These are phyloP conservation scores for Amblyornis subalaris DNA, from an alignment of 2,113 vertebrate genomes.

Conservation along the genomic window DNA sequence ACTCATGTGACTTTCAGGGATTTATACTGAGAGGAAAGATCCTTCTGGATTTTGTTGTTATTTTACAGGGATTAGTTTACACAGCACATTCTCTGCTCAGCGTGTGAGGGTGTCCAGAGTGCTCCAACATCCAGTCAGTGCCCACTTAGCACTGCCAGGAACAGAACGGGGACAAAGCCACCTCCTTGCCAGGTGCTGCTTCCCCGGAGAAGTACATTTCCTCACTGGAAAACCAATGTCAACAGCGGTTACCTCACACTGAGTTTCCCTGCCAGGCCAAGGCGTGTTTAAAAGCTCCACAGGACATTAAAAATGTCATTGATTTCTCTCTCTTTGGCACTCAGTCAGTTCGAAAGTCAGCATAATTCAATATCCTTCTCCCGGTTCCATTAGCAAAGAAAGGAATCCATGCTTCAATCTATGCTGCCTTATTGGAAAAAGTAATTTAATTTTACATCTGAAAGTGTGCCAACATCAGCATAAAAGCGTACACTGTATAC, in stretches of 20 bases:
- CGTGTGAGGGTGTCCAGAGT: neutral
- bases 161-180: neutral
- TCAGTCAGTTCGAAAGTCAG: constrained; percentile 45
- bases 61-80: neutral
- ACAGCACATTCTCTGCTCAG: neutral
- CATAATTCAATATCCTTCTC: constrained; percentile 56
- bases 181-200: neutral
- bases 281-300: constrained; percentile 23
- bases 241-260: neutral
- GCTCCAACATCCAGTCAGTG: neutral
- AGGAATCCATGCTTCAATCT: constrained; percentile 46
- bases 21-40: neutral
- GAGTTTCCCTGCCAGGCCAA: neutral
- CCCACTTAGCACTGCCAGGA: neutral
- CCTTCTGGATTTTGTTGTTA: neutral
- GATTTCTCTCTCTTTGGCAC: constrained; percentile 47
- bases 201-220: neutral
- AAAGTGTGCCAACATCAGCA: constrained; percentile 56
- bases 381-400: constrained; percentile 51
- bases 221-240: neutral
- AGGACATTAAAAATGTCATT: constrained; percentile 49
- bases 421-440: constrained; percentile 35
- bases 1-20: neutral
- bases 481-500: neutral
- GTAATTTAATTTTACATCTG: constrained; percentile 66